These are phyloP conservation scores for Ptyas mucosa DNA, from an alignment of 2,113 vertebrate species.

Conservation along the genomic window DNA sequence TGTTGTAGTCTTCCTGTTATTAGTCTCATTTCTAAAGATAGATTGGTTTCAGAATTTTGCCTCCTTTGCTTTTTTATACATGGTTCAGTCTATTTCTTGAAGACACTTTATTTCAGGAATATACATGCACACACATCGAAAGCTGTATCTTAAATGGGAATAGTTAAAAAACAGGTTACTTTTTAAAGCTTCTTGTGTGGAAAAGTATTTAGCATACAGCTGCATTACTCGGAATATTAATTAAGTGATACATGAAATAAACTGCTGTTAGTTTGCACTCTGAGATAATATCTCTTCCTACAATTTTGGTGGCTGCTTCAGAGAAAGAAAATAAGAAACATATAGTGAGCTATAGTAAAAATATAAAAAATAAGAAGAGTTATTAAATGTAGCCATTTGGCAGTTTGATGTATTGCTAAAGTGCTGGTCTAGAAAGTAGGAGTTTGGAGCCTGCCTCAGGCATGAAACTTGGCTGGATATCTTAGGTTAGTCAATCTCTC, in stretches of 20 bases:
- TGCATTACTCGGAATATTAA: constrained; percentile 22
- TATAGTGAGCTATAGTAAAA: neutral
- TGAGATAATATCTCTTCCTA: neutral
- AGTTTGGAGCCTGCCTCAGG: too few relatives aligned
- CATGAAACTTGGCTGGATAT: too few relatives aligned
- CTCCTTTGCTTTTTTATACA: neutral
- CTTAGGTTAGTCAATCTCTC: too few relatives aligned
- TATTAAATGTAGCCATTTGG: neutral
- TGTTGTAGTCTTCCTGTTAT: neutral
- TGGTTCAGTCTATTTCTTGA: neutral
- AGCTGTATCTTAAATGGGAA: fast-evolving
- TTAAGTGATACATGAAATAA: constrained; percentile 27
- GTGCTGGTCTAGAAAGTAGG: too few relatives aligned
- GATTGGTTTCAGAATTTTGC: neutral
- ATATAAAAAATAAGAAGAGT: fast-evolving
- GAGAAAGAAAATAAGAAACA: constrained; percentile 2
- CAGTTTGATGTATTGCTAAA: neutral
- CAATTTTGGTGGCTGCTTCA: neutral
- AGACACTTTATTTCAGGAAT: neutral
- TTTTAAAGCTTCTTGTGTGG: neutral
- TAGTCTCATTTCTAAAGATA: neutral
- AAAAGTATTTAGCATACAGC: constrained; percentile 19
- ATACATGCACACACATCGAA: neutral
- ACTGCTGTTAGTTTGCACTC: constrained; percentile 1
- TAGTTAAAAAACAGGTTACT: neutral